Evolutionary conservation across 2,888 invertebrate species (phyloP), one percentile per base, ranked within the genome.

Genomic region (Metellina segmentata): DNA sequence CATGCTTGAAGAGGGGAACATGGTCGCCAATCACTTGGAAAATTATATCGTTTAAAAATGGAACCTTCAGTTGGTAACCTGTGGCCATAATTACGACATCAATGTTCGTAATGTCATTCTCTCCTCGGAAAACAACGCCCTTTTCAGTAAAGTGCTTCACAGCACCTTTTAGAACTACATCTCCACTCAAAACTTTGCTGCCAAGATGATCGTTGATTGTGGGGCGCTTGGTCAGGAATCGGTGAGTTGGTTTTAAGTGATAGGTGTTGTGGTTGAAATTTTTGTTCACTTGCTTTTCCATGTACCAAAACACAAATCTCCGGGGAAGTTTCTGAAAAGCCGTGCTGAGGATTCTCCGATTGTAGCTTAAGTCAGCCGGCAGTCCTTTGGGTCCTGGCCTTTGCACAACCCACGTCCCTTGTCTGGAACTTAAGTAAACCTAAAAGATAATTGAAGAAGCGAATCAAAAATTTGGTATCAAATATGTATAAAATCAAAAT

Each of bases 391-490:
- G 94, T 51, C 95, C 94, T 78, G 95, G 94, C 20, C 95, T 94
- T 89, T 95, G 94, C 71, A 95, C 94, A 8, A 96, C 94, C 96
- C 96, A 96, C 8, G 95, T 95, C 7, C 96, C 96, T 51, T 95
- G 94, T 4, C 95, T 94, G 0, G 95, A 95, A 34, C 95, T 95
- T 72, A 95, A 92, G 91, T 95, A 95, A 1, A 95, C 95, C 95
- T 95, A 51, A 77, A 77, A 69, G 16, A 20, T 71, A 86, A 89
- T 48, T 82, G 6, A 1, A 70, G 13, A 49, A 77, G 2, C 13
- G 5, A 11, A 49, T 77, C 13, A 49, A 7, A 49, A 49, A 77
- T 49, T 48, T 11, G 61, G 1, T 34, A 2, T 34, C 34, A 34
- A 34, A 34, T 34, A 34, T 34, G 34, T 34, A 34, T 34, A 34